phyloP scores from a whole-genome alignment of 2,797 vertebrate species.

The Pangasius macronema region DNA sequence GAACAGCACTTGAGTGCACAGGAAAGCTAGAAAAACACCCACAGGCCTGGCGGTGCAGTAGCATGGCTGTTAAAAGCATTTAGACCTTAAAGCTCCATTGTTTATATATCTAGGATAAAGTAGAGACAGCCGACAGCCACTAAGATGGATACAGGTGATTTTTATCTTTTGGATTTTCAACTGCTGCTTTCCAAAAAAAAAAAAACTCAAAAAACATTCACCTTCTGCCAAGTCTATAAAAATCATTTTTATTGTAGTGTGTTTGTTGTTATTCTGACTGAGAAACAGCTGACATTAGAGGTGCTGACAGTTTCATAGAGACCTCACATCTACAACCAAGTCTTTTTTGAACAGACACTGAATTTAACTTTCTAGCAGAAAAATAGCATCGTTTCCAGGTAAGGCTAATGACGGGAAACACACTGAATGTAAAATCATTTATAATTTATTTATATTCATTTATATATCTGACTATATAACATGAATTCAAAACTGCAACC shows the following conservation, averaged over 20 bases:
- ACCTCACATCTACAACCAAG: background rate
- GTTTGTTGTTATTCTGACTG: conserved; percentile 25
- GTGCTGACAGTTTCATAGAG: background rate
- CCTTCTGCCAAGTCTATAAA: conserved; percentile 25
- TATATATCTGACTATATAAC: background rate
- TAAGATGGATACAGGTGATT: conserved; percentile 69
- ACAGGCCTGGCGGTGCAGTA: conserved; percentile 62
- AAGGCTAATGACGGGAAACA: background rate
- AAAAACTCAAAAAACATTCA: background rate
- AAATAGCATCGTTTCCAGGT: background rate
- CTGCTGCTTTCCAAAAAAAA: conserved; percentile 55
- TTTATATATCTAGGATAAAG: conserved; percentile 75
- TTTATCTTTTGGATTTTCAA: conserved; percentile 67
- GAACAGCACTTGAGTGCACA: conserved; percentile 35
- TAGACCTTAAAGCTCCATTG: conserved; percentile 70
- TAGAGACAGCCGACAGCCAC: conserved; percentile 66
- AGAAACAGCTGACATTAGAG: conserved; percentile 25
- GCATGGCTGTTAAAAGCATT: conserved; percentile 76
- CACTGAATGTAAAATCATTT: background rate
- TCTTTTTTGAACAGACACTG: background rate
- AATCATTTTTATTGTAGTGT: conserved; percentile 27
- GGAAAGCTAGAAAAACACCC: conserved; percentile 56
- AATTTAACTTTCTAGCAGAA: background rate
- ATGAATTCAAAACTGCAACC: background rate
- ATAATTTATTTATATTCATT: background rate